A percentile compares a stretch with the other conserved stretches of the same genome.
Evolutionary conservation across 2,888 invertebrate species (phyloP).

Genomic region (Limnephilus marmoratus): DNA sequence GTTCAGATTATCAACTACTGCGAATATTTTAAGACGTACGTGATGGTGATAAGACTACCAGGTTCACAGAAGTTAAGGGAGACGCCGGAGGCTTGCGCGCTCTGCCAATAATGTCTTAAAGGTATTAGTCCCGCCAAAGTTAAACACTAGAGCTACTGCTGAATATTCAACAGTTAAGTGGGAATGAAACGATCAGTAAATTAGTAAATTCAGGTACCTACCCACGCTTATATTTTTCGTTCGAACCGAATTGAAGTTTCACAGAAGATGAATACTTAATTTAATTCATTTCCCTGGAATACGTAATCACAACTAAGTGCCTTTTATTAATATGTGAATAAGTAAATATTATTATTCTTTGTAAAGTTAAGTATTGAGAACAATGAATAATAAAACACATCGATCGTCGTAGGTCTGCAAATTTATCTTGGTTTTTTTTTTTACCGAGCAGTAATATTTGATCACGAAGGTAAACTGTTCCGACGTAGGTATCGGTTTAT

Average conservation of each 20-base stretch:
- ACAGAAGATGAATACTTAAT: not conserved
- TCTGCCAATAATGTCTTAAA: conserved; percentile 20
- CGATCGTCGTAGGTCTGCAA: not conserved
- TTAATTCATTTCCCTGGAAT: not conserved
- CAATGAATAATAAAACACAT: not conserved
- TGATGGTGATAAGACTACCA: not conserved
- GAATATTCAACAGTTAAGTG: conserved; percentile 7
- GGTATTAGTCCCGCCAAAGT: conserved; percentile 23
- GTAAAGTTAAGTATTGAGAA: not conserved
- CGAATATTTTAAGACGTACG: not conserved
- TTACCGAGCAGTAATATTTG: too few species aligned
- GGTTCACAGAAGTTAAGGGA: not conserved
- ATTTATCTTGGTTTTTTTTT: too few species aligned
- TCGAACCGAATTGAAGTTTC: not conserved
- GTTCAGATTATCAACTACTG: not conserved
- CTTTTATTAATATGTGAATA: not conserved
- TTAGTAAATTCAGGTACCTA: not conserved
- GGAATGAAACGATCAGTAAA: conserved; percentile 11
- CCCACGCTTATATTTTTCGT: not conserved
- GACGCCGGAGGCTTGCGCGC: conserved; percentile 4
- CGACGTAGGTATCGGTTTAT: too few species aligned
- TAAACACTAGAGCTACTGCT: conserved; percentile 12
- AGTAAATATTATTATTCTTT: not conserved
- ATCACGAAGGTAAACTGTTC: too few species aligned
- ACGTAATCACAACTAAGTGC: not conserved